These are phyloP conservation scores for Xestia xanthographa DNA, from an alignment of 2,888 invertebrate genomes.

Conservation along the genomic window DNA sequence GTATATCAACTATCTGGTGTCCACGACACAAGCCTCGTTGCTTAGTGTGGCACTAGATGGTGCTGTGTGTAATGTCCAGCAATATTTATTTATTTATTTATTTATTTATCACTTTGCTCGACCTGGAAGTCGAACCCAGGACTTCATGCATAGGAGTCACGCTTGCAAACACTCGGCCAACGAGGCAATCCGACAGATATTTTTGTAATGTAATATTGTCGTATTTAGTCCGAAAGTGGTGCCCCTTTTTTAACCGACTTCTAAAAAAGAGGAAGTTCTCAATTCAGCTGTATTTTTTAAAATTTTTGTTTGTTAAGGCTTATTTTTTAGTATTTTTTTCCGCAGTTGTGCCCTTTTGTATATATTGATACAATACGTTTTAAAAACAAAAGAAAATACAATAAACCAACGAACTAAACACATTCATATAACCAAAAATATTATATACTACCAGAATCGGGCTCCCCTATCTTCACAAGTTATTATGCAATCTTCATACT, in stretches of 20 bases:
- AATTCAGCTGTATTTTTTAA: too few species aligned
- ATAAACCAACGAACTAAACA: neutral
- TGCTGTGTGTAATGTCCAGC: too few species aligned
- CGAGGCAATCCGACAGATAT: neutral
- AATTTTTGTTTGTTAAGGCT: neutral
- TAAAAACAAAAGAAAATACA: neutral
- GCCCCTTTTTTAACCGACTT: too few species aligned
- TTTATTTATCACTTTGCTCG: too few species aligned
- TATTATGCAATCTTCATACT: slow-evolving; percentile 60
- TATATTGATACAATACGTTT: neutral
- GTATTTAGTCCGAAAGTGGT: too few species aligned
- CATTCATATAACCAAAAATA: neutral
- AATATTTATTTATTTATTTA: too few species aligned
- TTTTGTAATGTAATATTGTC: neutral
- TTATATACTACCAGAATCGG: neutral
- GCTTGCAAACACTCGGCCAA: neutral
- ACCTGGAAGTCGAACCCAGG: too few species aligned
- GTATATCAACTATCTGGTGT: too few species aligned
- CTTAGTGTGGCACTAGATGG: too few species aligned
- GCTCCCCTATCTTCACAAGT: slow-evolving; percentile 49
- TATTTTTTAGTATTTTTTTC: neutral
- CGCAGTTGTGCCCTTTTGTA: neutral
- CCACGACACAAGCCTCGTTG: too few species aligned
- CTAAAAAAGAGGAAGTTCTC: too few species aligned
- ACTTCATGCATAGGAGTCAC: too few species aligned